These are phyloP conservation scores for Oxyscelio sp. DNA, from an alignment of 2,888 invertebrate genomes.

Conservation along the genomic window DNA sequence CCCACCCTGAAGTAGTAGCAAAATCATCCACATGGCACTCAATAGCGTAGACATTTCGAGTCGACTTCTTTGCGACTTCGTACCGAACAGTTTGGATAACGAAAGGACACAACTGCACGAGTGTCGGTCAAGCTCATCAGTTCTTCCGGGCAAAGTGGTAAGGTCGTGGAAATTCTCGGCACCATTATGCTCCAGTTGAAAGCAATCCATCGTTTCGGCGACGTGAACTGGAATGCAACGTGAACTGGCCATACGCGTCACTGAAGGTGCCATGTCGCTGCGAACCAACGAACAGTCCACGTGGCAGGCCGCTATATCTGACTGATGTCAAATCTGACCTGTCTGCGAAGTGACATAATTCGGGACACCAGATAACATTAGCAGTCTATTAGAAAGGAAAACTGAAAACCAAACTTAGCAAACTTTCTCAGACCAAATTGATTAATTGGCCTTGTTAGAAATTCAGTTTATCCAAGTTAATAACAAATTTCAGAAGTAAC, in stretches of 20 bases:
- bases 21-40: conserved; percentile 78
- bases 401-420: too few species aligned
- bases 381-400: background rate
- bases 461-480: too few species aligned
- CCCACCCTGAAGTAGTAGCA: conserved; percentile 81
- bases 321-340: conserved; percentile 81
- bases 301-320: conserved; percentile 71
- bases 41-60: conserved; percentile 80
- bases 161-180: background rate
- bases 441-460: too few species aligned
- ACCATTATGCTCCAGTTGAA: background rate
- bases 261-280: conserved; percentile 51
- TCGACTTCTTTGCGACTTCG: conserved; percentile 38
- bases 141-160: background rate
- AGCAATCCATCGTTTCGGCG: background rate
- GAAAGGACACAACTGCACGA: background rate
- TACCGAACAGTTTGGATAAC: conserved; percentile 18
- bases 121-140: conserved; percentile 24
- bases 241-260: conserved; percentile 12
- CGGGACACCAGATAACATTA: background rate
- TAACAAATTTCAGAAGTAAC: too few species aligned
- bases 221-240: background rate
- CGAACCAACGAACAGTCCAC: conserved; percentile 58
- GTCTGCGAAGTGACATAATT: conserved; percentile 54
- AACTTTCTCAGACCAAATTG: too few species aligned